A percentile compares a stretch with the other conserved stretches of the same genome.
These are phyloP conservation scores for Cataglyphis hispanica DNA, from an alignment of 1,140 invertebrate genomes.

Conservation along the genomic window DNA sequence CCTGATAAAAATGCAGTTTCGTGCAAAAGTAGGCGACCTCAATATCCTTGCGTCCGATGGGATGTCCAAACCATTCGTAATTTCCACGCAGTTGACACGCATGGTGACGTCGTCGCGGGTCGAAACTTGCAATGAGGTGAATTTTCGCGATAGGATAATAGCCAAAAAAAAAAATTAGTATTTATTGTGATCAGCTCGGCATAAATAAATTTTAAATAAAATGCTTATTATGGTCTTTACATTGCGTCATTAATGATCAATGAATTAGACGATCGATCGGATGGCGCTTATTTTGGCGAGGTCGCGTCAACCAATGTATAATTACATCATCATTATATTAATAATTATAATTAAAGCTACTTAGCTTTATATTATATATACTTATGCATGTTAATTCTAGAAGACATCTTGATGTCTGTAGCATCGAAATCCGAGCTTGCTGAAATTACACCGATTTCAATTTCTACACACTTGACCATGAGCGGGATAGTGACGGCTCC, in stretches of 20 bases:
- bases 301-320: neutral
- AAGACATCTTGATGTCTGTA: neutral
- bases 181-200: neutral
- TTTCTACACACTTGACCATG: neutral
- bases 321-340: neutral
- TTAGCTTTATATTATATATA: neutral
- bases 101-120: neutral
- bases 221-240: neutral
- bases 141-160: neutral
- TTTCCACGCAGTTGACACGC: slow-evolving; percentile 54
- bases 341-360: neutral
- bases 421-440: slow-evolving; percentile 11
- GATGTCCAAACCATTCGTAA: slow-evolving; percentile 66
- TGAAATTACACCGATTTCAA: slow-evolving; percentile 42
- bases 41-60: slow-evolving; percentile 69
- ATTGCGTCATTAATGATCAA: neutral
- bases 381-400: neutral
- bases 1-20: slow-evolving; percentile 58
- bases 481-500: neutral
- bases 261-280: no score
- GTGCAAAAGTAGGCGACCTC: slow-evolving; percentile 58
- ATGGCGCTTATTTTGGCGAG: neutral
- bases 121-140: neutral
- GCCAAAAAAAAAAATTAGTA: neutral
- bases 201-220: slow-evolving; percentile 24